phyloP scores from a whole-genome alignment of 2,113 vertebrate species.

The Nannospalax galili region DNA sequence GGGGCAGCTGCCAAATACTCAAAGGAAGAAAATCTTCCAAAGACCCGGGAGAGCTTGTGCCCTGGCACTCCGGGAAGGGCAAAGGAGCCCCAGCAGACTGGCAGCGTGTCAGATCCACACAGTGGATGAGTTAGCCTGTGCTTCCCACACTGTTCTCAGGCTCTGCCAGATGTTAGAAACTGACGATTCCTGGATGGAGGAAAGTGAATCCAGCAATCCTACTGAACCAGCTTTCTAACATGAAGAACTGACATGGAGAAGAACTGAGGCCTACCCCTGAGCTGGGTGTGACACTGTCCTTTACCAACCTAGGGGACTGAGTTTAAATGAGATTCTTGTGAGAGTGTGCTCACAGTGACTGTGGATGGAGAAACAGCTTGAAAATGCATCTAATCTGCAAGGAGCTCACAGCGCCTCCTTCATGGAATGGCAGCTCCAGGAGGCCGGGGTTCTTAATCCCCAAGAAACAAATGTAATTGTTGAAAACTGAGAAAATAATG shows the following conservation, averaged over 20 bases:
- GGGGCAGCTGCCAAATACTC: too few species aligned
- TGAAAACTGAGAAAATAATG: background rate
- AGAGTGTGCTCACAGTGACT: background rate
- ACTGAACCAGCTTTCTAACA: background rate
- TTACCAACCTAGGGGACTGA: background rate
- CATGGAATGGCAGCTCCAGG: background rate
- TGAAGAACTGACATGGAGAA: background rate
- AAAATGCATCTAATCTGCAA: background rate
- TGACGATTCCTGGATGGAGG: background rate
- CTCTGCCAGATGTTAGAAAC: background rate
- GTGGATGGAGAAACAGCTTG: slow-evolving; percentile 47
- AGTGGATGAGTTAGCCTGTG: background rate
- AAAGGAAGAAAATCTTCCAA: background rate
- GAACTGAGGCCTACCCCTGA: accelerated
- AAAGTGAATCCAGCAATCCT: background rate
- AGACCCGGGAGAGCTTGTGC: too few species aligned
- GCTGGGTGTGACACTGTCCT: background rate
- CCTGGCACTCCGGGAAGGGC: background rate
- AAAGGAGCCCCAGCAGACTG: background rate
- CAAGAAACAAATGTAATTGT: background rate
- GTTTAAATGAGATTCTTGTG: background rate
- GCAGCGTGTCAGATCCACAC: background rate
- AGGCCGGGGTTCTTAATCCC: too few species aligned
- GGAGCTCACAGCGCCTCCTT: background rate
- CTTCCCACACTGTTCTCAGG: too few species aligned